These are phyloP conservation scores for Labeo calbasu DNA, from an alignment of 2,797 vertebrate species.

Conservation along the genomic window DNA sequence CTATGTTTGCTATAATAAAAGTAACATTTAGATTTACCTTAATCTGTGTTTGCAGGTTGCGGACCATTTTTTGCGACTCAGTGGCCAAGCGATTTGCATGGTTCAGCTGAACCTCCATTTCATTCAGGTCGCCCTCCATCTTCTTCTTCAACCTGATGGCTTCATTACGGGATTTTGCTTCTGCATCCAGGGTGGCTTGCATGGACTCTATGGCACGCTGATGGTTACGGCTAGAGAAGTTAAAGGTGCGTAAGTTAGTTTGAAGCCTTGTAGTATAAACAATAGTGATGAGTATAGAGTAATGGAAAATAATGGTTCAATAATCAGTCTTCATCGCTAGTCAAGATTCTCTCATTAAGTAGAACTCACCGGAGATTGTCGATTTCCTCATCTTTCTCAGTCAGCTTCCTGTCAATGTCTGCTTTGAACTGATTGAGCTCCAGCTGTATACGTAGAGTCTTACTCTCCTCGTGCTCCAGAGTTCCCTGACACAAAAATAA, in stretches of 20 bases:
- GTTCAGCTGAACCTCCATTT: conserved; percentile 93
- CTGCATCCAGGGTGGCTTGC: conserved; percentile 87
- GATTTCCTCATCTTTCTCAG: conserved; percentile 92
- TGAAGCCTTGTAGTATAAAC: not conserved
- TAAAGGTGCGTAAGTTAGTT: not conserved
- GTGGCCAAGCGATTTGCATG: conserved; percentile 86
- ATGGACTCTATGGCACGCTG: conserved; percentile 90
- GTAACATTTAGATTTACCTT: conserved; percentile 79
- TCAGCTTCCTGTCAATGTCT: conserved; percentile 89
- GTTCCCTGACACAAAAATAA: conserved; percentile 78
- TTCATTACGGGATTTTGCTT: conserved; percentile 89
- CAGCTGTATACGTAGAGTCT: conserved; percentile 89
- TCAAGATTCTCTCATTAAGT: not conserved
- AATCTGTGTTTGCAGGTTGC: conserved; percentile 87
- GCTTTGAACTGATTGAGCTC: conserved; percentile 92
- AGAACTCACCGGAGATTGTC: conserved; percentile 76
- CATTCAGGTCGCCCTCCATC: conserved; percentile 94
- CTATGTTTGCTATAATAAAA: not conserved
- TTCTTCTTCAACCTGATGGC: conserved; percentile 90
- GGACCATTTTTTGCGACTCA: conserved; percentile 86
- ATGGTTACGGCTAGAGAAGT: conserved; percentile 85
- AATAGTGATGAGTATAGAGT: not conserved
- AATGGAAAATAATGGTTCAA: not conserved
- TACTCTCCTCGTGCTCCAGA: conserved; percentile 93
- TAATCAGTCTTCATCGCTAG: not conserved